Percentiles rank a stretch among this genome's conserved stretches.
These are phyloP conservation scores for Drosophila paranaensis DNA, from an alignment of 2,888 invertebrate species.

Conservation along the genomic window DNA sequence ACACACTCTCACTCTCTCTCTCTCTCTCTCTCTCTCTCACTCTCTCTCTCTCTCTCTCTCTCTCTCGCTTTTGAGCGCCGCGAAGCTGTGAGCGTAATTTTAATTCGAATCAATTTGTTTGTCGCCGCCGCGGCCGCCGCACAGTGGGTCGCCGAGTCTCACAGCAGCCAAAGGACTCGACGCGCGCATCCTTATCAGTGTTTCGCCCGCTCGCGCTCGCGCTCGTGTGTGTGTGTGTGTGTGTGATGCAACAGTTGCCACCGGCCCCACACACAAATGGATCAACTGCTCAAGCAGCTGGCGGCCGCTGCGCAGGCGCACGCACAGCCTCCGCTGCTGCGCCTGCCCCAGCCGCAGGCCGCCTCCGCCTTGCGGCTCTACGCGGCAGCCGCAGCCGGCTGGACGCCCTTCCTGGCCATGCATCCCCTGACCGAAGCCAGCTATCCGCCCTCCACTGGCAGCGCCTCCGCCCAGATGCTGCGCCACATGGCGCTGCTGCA, in stretches of 20 bases:
- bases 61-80: constrained; percentile 34
- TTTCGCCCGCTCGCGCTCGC: not conserved
- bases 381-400: constrained; percentile 89
- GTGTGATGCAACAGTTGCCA: constrained; percentile 52
- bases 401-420: constrained; percentile 87
- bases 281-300: constrained; percentile 86
- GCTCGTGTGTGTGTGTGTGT: constrained; percentile 28
- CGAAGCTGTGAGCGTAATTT: constrained; percentile 67
- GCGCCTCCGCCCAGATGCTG: constrained; percentile 56
- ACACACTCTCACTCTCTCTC: not conserved
- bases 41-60: not conserved
- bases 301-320: constrained; percentile 84
- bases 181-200: not conserved
- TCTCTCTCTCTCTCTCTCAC: not conserved
- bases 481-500: constrained; percentile 69
- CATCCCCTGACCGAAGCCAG: constrained; percentile 6
- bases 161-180: constrained; percentile 18
- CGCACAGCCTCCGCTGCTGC: constrained; percentile 22
- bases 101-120: constrained; percentile 79
- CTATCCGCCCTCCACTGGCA: constrained; percentile 20
- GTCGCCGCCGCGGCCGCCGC: constrained; percentile 75
- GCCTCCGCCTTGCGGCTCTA: constrained; percentile 88
- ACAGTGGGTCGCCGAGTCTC: constrained; percentile 58
- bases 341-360: constrained; percentile 36
- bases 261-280: constrained; percentile 41